A percentile compares a stretch with the other conserved stretches of the same genome.
Conservation (phyloP, 2,888 invertebrate species). For the Heliconius ethilla region DNA sequence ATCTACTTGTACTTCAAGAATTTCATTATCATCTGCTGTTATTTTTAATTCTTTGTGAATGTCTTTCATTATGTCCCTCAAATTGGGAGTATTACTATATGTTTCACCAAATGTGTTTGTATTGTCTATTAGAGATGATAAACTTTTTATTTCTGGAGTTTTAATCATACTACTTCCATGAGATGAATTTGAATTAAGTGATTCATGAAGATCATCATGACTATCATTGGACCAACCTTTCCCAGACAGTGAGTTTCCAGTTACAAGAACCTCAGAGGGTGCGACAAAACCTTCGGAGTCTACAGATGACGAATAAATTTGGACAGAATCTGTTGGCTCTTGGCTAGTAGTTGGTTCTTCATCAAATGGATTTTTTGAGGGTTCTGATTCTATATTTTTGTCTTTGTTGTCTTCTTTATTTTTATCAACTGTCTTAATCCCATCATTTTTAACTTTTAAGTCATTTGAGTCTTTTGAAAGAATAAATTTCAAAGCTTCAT, state of each 20-base stretch:
- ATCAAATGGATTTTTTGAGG: conserved; percentile 48
- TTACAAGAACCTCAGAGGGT: conserved; percentile 62
- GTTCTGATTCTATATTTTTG: conserved; percentile 44
- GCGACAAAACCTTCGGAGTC: conserved; percentile 67
- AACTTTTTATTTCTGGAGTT: conserved; percentile 76
- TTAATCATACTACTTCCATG: conserved; percentile 78
- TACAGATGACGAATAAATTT: conserved; percentile 62
- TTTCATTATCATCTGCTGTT: conserved; percentile 62
- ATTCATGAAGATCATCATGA: conserved; percentile 78
- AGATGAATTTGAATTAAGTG: conserved; percentile 78
- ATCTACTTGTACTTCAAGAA: conserved; percentile 59
- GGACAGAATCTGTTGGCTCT: conserved; percentile 53
- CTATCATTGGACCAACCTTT: conserved; percentile 85
- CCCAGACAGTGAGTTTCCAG: conserved; percentile 85
- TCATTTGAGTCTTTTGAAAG: conserved; percentile 77
- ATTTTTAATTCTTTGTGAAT: conserved; percentile 73
- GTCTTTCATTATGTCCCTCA: conserved; percentile 83
- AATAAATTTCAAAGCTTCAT: conserved; percentile 87
- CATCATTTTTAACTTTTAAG: conserved; percentile 44
- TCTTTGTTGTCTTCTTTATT: conserved; percentile 43
- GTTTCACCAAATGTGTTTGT: conserved; percentile 64
- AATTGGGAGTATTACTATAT: conserved; percentile 70
- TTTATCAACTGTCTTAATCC: conserved; percentile 30
- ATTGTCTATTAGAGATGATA: conserved; percentile 72
- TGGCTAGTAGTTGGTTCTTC: conserved; percentile 66